Evolutionary conservation across 2,888 invertebrate genomes (phyloP).

Genomic region (Zele albiditarsus): DNA sequence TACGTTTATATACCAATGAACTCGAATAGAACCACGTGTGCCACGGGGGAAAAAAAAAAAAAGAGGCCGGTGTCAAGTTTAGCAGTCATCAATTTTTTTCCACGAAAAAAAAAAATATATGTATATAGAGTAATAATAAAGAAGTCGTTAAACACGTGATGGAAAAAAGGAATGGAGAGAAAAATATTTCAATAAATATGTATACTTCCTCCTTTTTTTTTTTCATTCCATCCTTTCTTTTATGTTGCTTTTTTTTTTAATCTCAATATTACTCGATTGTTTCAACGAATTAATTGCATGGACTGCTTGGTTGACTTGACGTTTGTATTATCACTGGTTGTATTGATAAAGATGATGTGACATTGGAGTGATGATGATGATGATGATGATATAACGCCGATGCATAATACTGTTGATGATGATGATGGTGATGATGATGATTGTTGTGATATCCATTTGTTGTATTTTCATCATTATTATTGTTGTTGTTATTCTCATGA

Average conservation of each 20-base stretch:
- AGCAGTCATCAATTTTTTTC: neutral
- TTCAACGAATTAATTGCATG: conserved; percentile 58
- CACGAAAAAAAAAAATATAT: neutral
- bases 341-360: conserved; percentile 54
- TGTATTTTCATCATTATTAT: conserved; percentile 41
- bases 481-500: conserved; percentile 36
- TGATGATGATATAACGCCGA: conserved; percentile 69
- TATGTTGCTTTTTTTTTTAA: neutral
- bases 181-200: neutral
- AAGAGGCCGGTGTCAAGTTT: neutral
- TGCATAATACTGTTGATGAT: conserved; percentile 68
- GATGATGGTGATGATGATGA: conserved; percentile 43
- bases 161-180: neutral
- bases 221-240: no score
- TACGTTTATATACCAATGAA: neutral
- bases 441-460: conserved; percentile 51
- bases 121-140: neutral
- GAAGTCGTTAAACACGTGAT: neutral
- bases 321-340: conserved; percentile 63
- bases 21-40: conserved; percentile 3
- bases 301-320: conserved; percentile 63
- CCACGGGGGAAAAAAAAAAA: neutral
- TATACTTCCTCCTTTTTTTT: no score
- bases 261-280: neutral
- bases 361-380: conserved; percentile 63